Conservation (phyloP, 2,113 vertebrate genomes). For the Geococcyx californianus region DNA sequence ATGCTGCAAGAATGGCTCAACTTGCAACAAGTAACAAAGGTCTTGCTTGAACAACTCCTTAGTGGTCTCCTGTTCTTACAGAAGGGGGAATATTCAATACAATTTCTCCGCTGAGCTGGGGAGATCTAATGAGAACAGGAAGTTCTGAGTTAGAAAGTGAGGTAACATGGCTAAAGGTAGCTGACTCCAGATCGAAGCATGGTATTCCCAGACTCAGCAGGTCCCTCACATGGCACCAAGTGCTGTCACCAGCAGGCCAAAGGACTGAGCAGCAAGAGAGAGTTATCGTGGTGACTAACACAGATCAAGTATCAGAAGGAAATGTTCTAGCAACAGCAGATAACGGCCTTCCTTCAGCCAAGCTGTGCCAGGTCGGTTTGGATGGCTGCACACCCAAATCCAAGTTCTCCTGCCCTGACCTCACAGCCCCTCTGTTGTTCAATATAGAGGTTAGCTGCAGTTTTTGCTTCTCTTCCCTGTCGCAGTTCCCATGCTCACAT, state of each 20-base stretch:
- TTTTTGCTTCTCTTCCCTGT: background rate
- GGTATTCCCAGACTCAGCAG: fast-evolving
- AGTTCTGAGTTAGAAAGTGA: background rate
- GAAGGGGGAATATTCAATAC: background rate
- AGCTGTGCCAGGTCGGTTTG: background rate
- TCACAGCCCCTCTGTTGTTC: background rate
- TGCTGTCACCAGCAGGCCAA: background rate
- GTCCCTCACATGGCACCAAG: fast-evolving
- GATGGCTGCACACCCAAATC: background rate
- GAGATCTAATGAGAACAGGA: background rate
- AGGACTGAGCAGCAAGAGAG: background rate
- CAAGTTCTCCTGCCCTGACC: background rate
- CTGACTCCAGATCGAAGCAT: background rate
- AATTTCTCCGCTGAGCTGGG: background rate
- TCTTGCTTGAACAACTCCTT: background rate
- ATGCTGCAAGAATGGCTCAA: background rate
- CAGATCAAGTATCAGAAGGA: fast-evolving
- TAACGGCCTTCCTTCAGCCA: background rate
- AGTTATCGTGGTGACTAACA: background rate
- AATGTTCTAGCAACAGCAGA: background rate
- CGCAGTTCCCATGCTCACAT: background rate
- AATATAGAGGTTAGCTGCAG: background rate
- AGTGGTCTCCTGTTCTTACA: background rate
- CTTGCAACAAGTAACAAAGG: background rate
- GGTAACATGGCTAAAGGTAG: fast-evolving